phyloP scores from a whole-genome alignment of 2,797 vertebrate genomes.

The Scomberomorus guttatus region DNA sequence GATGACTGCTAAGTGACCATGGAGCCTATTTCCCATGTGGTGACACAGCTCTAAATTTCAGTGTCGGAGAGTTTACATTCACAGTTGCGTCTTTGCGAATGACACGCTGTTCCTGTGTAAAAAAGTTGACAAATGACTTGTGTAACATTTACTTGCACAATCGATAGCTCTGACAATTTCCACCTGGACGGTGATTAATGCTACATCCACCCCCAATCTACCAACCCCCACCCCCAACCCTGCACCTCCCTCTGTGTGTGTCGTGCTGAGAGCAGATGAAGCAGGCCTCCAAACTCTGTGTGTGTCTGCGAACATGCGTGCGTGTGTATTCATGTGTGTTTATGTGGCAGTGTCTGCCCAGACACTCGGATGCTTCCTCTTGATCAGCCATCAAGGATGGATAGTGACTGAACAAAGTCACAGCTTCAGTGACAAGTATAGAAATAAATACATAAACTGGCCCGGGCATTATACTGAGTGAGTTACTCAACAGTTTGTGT shows the following conservation, averaged over 20 bases:
- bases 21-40: constrained; percentile 17
- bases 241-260: constrained; percentile 80
- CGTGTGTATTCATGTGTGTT: constrained; percentile 23
- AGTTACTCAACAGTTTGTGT: constrained; percentile 54
- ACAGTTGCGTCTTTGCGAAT: constrained; percentile 73
- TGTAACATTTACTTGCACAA: constrained; percentile 97
- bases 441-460: constrained; percentile 63
- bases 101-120: constrained; percentile 85
- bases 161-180: constrained; percentile 95
- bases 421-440: constrained; percentile 37
- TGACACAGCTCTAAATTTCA: constrained; percentile 27
- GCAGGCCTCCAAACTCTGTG: constrained; percentile 61
- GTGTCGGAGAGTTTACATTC: constrained; percentile 63
- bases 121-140: constrained; percentile 93
- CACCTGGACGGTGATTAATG: constrained; percentile 94
- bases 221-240: constrained; percentile 70
- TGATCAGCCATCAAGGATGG: constrained; percentile 51
- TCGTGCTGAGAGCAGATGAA: constrained; percentile 85
- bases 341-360: constrained; percentile 37
- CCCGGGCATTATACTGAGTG: constrained; percentile 48
- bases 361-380: constrained; percentile 49
- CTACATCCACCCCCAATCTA: constrained; percentile 82
- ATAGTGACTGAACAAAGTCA: constrained; percentile 62
- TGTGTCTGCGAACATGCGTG: constrained; percentile 18
- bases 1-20: background rate